These are phyloP conservation scores for Psittacara wagleri DNA, from an alignment of 2,113 vertebrate species.

Conservation along the genomic window DNA sequence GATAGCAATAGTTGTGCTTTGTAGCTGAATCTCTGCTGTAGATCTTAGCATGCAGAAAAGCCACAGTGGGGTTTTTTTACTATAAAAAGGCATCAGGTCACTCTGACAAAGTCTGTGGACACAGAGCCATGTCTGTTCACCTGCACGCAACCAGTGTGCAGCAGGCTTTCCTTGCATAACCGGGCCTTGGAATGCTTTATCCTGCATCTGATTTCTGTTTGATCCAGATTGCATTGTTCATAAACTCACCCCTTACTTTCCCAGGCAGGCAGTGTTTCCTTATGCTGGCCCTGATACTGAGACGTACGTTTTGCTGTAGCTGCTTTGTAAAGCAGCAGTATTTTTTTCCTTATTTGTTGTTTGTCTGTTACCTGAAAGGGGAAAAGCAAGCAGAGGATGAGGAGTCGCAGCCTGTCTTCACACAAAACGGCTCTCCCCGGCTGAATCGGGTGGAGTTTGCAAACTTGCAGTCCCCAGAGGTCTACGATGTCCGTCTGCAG, in stretches of 20 bases:
- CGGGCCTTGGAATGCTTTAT: neutral
- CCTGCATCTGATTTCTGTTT: neutral
- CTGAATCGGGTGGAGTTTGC: slow-evolving; percentile 61
- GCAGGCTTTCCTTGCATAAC: neutral
- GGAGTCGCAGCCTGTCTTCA: slow-evolving; percentile 13
- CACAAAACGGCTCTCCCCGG: slow-evolving; percentile 81
- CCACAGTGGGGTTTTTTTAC: rapidly evolving
- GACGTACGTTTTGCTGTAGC: neutral
- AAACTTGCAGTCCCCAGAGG: slow-evolving; percentile 63
- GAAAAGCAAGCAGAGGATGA: slow-evolving; percentile 74
- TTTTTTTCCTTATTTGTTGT: neutral
- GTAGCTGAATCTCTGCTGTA: neutral
- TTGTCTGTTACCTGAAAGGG: slow-evolving; percentile 30
- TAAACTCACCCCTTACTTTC: neutral
- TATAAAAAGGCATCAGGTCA: neutral
- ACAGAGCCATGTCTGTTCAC: neutral
- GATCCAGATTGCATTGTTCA: neutral
- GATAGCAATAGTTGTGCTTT: neutral
- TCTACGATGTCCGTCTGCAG: slow-evolving; percentile 89
- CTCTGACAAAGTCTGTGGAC: neutral
- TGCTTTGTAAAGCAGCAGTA: neutral
- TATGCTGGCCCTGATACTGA: neutral
- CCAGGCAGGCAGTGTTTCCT: neutral
- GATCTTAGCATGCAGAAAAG: neutral
- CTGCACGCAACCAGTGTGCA: neutral